Base-by-base conservation (phyloP, 23 tunicate species). In the Halocynthia aurantium region DNA sequence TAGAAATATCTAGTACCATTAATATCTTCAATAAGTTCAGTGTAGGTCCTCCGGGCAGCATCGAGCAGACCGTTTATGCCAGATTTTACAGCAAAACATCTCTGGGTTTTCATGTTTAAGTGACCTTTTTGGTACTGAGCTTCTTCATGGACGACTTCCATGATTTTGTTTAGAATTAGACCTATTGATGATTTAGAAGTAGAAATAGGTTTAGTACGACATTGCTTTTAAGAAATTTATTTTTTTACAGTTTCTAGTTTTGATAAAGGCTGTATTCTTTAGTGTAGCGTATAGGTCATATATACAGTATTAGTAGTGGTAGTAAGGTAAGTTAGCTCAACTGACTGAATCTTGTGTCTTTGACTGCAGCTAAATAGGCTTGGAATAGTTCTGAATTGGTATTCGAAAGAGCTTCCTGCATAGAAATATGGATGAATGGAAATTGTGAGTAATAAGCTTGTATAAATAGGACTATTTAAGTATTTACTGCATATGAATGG, bases 21-120 rank as follows among this genome's bases (percentile, higher is more conserved):
- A 7, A 85, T 78, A 61, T 91, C 97, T 12, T 91, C 91, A 22
- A 91, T 91, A 31, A 86, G 67, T 55, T 91, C 97, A 0, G 87
- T 76, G 68, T 85, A 91, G 20, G 86, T 72, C 22, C 61, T 70
- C 51, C 97, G 62, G 7, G 91, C 76, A 50, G 88, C 60, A 77
- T 91, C 97, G 6, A 91, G 80, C 6, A 85, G 77, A 2, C 91
- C 90, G 66, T 86, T 72, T 5, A 85, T 77, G 7, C 91, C 97
- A 18, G 50, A 57, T 69, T 85, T 85, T 0, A 91, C 97, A 17
- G 97, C 97, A 77, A 81, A 91, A 77, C 97, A 91, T 15, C 87
- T 58, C 71, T 91, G 97, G 8, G 71, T 76, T 72, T 72, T 81
- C 91, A 91, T 85, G 58, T 85, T 91, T 17, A 91, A 81, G 31